phyloP scores from a whole-genome alignment of 2,888 invertebrate species.

The Eristalinus sepulchralis region DNA sequence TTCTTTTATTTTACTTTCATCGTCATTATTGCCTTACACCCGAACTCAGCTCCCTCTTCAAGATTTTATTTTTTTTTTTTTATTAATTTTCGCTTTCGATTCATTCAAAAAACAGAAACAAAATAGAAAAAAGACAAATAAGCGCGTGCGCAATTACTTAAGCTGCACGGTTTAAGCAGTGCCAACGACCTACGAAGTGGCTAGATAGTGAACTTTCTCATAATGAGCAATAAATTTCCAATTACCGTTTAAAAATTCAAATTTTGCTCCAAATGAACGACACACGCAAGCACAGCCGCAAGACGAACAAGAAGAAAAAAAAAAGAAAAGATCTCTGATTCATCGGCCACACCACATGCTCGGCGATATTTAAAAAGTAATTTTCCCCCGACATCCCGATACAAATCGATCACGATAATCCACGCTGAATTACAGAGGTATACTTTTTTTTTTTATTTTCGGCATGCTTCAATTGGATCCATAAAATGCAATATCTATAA shows the following conservation, averaged over 20 bases:
- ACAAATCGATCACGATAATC: neutral
- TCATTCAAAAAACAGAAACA: neutral
- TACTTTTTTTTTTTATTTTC: neutral
- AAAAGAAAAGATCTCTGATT: neutral
- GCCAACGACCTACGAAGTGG: slow-evolving; percentile 11
- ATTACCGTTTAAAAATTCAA: slow-evolving; percentile 26
- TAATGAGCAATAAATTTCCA: slow-evolving; percentile 15
- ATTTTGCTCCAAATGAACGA: neutral
- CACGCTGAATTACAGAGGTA: neutral
- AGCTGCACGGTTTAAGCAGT: neutral
- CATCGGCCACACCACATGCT: neutral
- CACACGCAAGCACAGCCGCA: neutral
- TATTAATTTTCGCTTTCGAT: neutral
- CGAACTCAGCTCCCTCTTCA: neutral
- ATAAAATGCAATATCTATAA: neutral
- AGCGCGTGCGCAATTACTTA: neutral
- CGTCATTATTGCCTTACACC: neutral
- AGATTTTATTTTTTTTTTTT: neutral
- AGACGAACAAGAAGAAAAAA: neutral
- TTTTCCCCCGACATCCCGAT: neutral
- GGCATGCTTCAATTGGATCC: neutral
- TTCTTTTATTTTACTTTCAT: neutral
- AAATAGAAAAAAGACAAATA: neutral
- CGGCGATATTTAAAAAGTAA: neutral
- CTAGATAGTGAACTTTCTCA: slow-evolving; percentile 12